Percentiles rank a stretch among this genome's conserved stretches.
Conservation (phyloP, 2,888 invertebrate species). For the Sepioteuthis lessoniana region DNA sequence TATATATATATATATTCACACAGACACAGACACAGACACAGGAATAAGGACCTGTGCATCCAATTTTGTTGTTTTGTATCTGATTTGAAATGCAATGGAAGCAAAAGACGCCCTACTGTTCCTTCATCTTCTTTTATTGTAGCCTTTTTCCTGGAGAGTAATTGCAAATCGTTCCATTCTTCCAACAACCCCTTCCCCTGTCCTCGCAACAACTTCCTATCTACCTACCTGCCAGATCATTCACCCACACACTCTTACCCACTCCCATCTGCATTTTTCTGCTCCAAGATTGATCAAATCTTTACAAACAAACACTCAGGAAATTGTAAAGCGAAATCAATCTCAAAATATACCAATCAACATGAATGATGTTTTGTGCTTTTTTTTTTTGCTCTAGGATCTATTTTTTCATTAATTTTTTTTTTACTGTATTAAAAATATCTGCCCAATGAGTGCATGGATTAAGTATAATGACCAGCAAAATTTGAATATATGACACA, state of each 20-base stretch:
- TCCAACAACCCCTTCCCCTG: not conserved
- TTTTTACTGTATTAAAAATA: not conserved
- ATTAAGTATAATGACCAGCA: not conserved
- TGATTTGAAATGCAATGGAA: not conserved
- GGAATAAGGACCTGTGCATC: not conserved
- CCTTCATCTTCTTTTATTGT: not conserved
- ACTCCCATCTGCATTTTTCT: not conserved
- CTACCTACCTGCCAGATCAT: not conserved
- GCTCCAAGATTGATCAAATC: not conserved
- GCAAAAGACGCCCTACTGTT: not conserved
- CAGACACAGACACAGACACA: not conserved
- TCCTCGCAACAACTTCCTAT: not conserved
- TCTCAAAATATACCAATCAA: not conserved
- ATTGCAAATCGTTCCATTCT: not conserved
- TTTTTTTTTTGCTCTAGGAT: not conserved
- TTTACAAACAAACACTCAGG: not conserved
- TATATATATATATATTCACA: no score
- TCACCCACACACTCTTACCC: not conserved
- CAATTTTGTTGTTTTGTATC: not conserved
- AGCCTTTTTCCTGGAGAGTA: not conserved
- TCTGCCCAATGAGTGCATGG: not conserved
- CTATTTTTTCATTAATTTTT: no score
- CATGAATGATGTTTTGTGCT: not conserved
- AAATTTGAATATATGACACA: not conserved
- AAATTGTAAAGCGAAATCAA: not conserved